Evolutionary conservation across 2,797 vertebrate species (phyloP).

Genomic region (Pelochelys cantorii): DNA sequence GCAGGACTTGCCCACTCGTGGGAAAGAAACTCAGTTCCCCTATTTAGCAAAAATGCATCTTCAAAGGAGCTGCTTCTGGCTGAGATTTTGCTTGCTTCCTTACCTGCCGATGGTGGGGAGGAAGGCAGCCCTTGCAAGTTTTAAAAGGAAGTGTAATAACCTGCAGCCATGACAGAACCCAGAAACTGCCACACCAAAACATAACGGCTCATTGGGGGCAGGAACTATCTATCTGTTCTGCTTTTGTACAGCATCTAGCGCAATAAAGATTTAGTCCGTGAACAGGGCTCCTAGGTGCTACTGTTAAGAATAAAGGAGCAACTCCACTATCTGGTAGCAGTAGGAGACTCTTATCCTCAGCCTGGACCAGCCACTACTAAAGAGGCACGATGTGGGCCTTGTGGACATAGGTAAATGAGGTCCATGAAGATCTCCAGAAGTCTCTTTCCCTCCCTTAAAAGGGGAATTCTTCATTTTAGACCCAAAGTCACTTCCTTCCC

Average conservation of each 20-base stretch:
- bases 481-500: neutral
- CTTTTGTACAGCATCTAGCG: neutral
- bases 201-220: neutral
- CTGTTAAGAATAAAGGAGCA: neutral
- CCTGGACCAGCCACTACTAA: neutral
- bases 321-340: neutral
- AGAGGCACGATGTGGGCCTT: neutral
- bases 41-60: neutral
- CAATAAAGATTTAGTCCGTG: neutral
- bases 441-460: accelerated
- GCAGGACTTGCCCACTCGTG: neutral
- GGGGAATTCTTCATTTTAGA: neutral
- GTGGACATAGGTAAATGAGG: neutral
- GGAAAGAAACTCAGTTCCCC: neutral
- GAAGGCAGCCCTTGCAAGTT: neutral
- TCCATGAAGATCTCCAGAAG: neutral
- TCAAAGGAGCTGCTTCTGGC: neutral
- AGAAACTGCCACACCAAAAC: neutral
- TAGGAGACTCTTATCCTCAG: neutral
- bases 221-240: neutral
- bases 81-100: neutral
- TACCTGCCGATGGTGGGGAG: neutral
- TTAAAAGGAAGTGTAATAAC: neutral
- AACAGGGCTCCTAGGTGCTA: neutral
- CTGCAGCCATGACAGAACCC: neutral